phyloP scores from a whole-genome alignment of 1,140 invertebrate genomes.

The Papilio machaon region DNA sequence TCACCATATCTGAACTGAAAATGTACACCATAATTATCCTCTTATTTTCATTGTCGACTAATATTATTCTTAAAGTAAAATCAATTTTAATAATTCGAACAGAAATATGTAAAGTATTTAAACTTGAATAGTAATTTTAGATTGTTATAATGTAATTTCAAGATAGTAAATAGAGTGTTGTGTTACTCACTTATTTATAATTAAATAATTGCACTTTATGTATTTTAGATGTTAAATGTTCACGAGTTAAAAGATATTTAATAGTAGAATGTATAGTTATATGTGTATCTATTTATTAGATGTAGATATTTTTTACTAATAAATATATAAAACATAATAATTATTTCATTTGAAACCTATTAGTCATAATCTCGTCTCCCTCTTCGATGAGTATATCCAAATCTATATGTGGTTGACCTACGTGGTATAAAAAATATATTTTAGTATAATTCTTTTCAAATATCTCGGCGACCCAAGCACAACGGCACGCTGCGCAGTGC shows the following conservation, averaged over 20 bases:
- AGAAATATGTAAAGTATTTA: neutral
- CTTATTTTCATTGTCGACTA: neutral
- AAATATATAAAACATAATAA: conserved; percentile 40
- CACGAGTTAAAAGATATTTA: conserved; percentile 26
- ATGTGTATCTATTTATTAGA: conserved; percentile 47
- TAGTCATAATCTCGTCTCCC: neutral
- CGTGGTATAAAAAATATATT: no score
- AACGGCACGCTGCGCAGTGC: no score
- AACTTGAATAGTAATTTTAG: conserved; percentile 20
- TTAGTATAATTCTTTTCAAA: no score
- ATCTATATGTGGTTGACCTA: no score
- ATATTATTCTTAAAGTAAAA: neutral
- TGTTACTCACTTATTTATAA: neutral
- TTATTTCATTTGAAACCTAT: conserved; percentile 24
- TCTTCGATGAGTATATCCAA: no score
- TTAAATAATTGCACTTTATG: conserved; percentile 37
- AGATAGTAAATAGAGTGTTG: neutral
- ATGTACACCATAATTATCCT: no score
- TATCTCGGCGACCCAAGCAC: no score
- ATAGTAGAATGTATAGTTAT: conserved; percentile 41
- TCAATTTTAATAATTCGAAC: neutral
- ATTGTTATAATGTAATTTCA: neutral
- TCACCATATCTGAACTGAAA: no score
- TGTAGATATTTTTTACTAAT: conserved; percentile 36
- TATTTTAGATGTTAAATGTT: conserved; percentile 35